These are phyloP conservation scores for Drosophila antonietae DNA, from an alignment of 2,888 invertebrate species.

Conservation along the genomic window DNA sequence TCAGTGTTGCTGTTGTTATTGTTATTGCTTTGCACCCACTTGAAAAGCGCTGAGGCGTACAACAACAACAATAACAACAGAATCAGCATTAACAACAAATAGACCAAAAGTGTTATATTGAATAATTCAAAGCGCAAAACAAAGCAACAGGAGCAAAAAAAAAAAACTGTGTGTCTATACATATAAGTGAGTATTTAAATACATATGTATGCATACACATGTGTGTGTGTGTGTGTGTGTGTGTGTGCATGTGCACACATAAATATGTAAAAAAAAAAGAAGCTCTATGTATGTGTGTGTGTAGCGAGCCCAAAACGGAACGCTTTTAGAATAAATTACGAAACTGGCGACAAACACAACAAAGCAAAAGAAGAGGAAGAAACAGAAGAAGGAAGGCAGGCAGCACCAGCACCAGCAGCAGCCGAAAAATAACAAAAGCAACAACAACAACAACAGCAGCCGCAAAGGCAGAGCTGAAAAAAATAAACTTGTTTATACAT, in stretches of 20 bases:
- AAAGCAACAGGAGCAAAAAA: constrained; percentile 13
- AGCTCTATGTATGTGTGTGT: constrained; percentile 27
- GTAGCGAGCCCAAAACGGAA: constrained; percentile 74
- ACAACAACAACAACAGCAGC: constrained; percentile 36
- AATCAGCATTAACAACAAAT: constrained; percentile 45
- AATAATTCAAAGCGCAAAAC: constrained; percentile 73
- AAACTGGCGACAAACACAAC: constrained; percentile 75
- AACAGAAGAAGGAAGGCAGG: constrained; percentile 45
- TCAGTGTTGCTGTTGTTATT: constrained; percentile 25
- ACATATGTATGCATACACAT: constrained; percentile 20
- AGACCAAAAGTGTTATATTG: constrained; percentile 76
- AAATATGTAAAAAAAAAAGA: constrained; percentile 36
- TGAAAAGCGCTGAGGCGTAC: constrained; percentile 71
- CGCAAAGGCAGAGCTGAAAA: constrained; percentile 31
- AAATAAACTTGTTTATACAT: constrained; percentile 74
- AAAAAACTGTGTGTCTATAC: constrained; percentile 22
- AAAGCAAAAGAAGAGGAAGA: constrained; percentile 36
- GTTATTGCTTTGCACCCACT: constrained; percentile 67
- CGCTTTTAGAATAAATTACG: constrained; percentile 81
- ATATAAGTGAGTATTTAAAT: constrained; percentile 49
- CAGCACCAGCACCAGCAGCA: constrained; percentile 46
- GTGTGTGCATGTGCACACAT: constrained; percentile 28
- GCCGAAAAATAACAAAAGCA: constrained; percentile 43
- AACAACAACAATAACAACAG: constrained; percentile 35
- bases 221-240: constrained; percentile 17